A percentile compares a stretch with the other conserved stretches of the same genome.
These are phyloP conservation scores for Drosophila guanche DNA, from an alignment of 1,140 invertebrate genomes.

Conservation along the genomic window DNA sequence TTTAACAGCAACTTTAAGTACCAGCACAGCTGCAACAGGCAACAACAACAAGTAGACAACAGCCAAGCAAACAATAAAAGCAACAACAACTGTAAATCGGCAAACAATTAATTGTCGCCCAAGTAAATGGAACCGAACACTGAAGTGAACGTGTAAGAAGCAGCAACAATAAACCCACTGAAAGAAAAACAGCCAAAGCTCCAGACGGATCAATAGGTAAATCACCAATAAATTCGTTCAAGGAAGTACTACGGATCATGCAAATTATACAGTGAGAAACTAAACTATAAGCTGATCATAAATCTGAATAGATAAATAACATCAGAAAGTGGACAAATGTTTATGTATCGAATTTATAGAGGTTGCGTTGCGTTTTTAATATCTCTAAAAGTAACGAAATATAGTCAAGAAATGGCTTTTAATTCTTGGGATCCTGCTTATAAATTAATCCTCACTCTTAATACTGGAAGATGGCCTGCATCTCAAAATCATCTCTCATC, in stretches of 20 bases:
- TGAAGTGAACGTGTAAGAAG: slow-evolving; percentile 12
- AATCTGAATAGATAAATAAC: no score
- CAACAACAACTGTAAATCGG: slow-evolving; percentile 30
- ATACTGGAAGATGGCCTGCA: no score
- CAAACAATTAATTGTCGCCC: slow-evolving; percentile 38
- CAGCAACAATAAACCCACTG: slow-evolving; percentile 8
- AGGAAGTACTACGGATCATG: neutral
- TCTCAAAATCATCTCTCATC: no score
- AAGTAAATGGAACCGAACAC: slow-evolving; percentile 18
- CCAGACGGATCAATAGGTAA: slow-evolving; percentile 37
- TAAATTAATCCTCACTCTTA: no score
- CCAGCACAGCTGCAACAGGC: slow-evolving; percentile 12
- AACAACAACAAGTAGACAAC: slow-evolving; percentile 10
- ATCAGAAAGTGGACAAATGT: no score
- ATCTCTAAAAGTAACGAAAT: neutral
- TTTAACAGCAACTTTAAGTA: slow-evolving; percentile 9
- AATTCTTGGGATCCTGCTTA: no score
- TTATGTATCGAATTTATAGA: no score
- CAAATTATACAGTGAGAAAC: neutral
- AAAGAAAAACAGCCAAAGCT: slow-evolving; percentile 4
- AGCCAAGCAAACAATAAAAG: slow-evolving; percentile 9
- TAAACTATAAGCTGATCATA: neutral
- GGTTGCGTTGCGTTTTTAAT: no score
- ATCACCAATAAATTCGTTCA: neutral
- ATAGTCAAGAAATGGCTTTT: no score